Percentiles rank a stretch among this genome's conserved stretches.
Evolutionary conservation across 2,888 invertebrate species (phyloP).

Genomic region (Campopleginae sp.): DNA sequence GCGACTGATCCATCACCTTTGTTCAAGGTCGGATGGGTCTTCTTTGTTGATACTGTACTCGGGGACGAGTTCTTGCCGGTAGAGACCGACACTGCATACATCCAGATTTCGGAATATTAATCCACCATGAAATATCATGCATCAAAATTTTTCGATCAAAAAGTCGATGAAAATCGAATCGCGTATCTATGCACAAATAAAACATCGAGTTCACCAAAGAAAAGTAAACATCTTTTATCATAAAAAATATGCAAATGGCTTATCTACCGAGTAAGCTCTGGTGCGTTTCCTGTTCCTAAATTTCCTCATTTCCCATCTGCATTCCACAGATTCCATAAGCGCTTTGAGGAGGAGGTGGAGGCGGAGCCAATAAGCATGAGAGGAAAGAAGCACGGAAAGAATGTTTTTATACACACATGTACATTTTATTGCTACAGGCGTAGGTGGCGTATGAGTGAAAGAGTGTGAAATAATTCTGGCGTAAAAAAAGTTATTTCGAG

Average conservation of each 20-base stretch:
- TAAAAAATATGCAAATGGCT: neutral
- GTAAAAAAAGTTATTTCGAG: conserved; percentile 20
- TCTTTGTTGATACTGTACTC: neutral
- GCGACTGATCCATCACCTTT: no score
- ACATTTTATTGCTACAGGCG: conserved; percentile 10
- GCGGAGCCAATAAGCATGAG: no score
- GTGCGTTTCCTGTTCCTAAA: neutral
- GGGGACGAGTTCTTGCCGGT: neutral
- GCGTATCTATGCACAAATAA: no score
- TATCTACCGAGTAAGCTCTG: neutral
- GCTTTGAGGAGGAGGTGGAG: neutral
- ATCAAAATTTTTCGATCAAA: no score
- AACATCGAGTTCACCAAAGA: neutral
- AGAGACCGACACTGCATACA: neutral
- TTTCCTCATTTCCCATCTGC: neutral
- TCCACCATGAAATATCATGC: neutral
- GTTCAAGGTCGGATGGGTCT: neutral
- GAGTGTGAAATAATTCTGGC: neutral
- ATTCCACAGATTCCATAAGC: neutral
- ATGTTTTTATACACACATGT: conserved; percentile 1
- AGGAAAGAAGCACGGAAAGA: neutral
- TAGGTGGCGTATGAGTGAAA: conserved; percentile 4
- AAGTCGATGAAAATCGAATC: no score
- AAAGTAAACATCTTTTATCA: neutral
- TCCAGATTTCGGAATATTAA: neutral